A percentile compares a stretch with the other conserved stretches of the same genome.
Evolutionary conservation across 2,797 vertebrate genomes (phyloP).

Genomic region (Smutsia temminckii): DNA sequence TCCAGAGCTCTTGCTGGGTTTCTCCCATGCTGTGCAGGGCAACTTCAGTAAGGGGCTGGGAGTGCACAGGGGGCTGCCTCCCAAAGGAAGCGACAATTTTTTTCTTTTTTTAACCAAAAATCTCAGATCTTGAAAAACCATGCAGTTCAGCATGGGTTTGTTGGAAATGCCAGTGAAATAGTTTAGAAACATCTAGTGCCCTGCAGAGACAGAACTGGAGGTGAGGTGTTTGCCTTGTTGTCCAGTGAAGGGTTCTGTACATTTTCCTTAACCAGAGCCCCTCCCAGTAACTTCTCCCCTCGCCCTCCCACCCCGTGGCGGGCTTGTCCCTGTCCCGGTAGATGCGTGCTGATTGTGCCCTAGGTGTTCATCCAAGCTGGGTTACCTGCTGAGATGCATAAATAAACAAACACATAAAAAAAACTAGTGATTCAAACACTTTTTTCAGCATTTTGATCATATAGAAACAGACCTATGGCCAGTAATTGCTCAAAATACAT

Average conservation of each 20-base stretch:
- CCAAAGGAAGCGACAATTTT: not conserved
- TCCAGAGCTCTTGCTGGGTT: accelerated
- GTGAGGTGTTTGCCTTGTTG: accelerated
- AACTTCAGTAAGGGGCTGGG: not conserved
- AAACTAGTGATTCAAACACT: not conserved
- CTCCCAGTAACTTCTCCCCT: not conserved
- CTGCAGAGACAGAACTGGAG: accelerated
- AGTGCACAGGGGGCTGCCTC: not conserved
- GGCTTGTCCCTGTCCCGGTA: too few species aligned
- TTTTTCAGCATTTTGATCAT: not conserved
- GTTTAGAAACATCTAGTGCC: not conserved
- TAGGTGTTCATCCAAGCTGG: not conserved
- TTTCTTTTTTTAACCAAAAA: not conserved
- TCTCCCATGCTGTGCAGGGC: accelerated
- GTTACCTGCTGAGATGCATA: not conserved
- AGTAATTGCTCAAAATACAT: not conserved
- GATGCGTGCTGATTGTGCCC: too few species aligned
- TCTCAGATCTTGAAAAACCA: not conserved
- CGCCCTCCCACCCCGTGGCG: accelerated
- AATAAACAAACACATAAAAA: too few species aligned
- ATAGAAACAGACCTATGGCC: not conserved
- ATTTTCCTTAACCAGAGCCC: not conserved
- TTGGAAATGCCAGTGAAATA: not conserved
- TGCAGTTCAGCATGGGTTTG: not conserved
- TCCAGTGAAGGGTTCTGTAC: not conserved